Conservation (phyloP, 92 coral and sea anemone species). For the Pocillopora meandrina region DNA sequence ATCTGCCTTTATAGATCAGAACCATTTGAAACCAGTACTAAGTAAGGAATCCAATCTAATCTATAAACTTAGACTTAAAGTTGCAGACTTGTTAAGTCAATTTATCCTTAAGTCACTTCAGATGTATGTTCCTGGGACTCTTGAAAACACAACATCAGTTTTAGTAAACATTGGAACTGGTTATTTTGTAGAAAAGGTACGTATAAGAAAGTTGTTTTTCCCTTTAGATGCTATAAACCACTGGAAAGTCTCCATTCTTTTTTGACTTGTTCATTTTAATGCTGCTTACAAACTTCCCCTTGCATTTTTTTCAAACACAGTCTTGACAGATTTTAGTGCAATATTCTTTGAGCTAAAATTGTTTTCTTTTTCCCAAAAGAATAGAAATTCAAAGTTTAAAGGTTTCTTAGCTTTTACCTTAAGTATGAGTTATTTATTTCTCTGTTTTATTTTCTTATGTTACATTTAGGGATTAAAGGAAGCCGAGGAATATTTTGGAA, state of each 20-base stretch:
- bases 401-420: too few species aligned
- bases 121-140: constrained; percentile 97
- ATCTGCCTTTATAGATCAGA: too few species aligned
- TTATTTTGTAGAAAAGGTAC: constrained; percentile 93
- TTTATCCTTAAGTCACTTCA: constrained; percentile 51
- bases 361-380: too few species aligned
- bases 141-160: constrained; percentile 84
- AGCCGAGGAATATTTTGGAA: constrained; percentile 85
- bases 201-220: background rate
- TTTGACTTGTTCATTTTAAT: too few species aligned
- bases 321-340: too few species aligned
- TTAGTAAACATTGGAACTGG: constrained; percentile 98
- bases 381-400: too few species aligned
- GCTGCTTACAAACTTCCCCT: too few species aligned
- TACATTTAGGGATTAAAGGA: constrained; percentile 73
- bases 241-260: too few species aligned
- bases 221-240: background rate
- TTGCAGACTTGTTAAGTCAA: background rate
- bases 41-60: too few species aligned
- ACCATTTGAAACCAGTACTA: too few species aligned
- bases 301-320: too few species aligned
- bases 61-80: background rate
- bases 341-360: too few species aligned
- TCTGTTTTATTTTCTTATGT: background rate
- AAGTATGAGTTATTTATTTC: background rate